Conservation (phyloP, 2,113 vertebrate genomes). For the Tyto alba region DNA sequence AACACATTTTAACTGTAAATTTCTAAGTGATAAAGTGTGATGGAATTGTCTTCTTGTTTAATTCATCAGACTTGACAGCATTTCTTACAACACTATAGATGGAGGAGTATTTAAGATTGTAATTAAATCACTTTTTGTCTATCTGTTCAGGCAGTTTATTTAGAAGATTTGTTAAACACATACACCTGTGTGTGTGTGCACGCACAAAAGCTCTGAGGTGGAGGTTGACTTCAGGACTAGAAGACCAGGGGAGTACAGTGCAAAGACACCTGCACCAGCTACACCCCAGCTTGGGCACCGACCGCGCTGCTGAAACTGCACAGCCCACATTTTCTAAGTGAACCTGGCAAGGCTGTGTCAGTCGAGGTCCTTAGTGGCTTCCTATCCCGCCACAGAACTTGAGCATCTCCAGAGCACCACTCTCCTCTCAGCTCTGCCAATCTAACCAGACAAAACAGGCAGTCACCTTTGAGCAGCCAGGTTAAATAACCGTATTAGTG, state of each 20-base stretch:
- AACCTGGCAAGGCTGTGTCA: background rate
- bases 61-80: background rate
- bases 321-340: background rate
- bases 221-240: background rate
- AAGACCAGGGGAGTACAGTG: background rate
- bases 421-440: background rate
- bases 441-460: background rate
- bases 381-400: background rate
- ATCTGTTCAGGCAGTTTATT: background rate
- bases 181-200: rapidly evolving
- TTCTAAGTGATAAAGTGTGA: background rate
- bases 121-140: background rate
- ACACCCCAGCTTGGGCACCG: background rate
- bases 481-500: background rate
- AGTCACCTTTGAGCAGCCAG: background rate
- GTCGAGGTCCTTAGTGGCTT: background rate
- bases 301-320: background rate
- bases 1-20: background rate
- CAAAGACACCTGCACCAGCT: background rate
- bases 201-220: background rate
- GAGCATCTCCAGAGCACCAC: background rate
- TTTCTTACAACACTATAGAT: background rate
- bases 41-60: background rate
- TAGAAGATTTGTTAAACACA: background rate
- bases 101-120: background rate